Evolutionary conservation across 2,797 vertebrate genomes (phyloP), one percentile per base, ranked within the genome.

Genomic region (Luscinia megarhynchos): DNA sequence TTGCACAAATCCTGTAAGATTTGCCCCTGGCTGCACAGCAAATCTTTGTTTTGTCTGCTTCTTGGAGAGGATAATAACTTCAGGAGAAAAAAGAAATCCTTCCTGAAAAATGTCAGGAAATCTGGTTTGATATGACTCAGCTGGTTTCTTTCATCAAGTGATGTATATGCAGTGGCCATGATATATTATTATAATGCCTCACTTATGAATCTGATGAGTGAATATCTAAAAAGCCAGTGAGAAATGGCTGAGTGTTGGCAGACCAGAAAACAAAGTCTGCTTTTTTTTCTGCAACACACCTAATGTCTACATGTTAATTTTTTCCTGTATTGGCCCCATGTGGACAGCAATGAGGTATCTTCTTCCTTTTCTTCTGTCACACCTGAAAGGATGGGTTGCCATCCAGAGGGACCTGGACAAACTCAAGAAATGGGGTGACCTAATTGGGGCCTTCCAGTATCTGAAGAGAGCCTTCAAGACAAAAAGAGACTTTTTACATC

Each of bases 31-130:
- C 87, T 92, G 81, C 55, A 53, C 38, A 75, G 76, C 58, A 83
- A 38, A 64, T 84, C 92, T 81, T 93, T 92, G 72, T 78, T 95
- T 93, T 68, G 61, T 92, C 69, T 86, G 82, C 67, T 89, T 94
- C 77, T 89, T 81, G 76, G 73, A 78, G 41, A 81, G 70, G 54
- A 82, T 75, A 75, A 57, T 84, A 90, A 90, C 62, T 89, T 70
- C 32, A 84, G 76, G 34, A 92, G 36, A 73, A 89, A 67, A 77
- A 87, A 82, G 2, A 94, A 90, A 61, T 67, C 53, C 24, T 92
- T 89, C 90, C 58, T 67, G 78, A 92, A 87, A 86, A 89, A 80
- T 57, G 61, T 87, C 75, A 94, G 84, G 75, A 95, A 84, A 72
- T 82, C 58, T 89, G 41, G 10, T 95, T 89, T 92, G 80, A 54